A percentile compares a stretch with the other conserved stretches of the same genome.
Evolutionary conservation across 1,140 invertebrate genomes (phyloP).

Genomic region (Zaprionus kolodkinae): DNA sequence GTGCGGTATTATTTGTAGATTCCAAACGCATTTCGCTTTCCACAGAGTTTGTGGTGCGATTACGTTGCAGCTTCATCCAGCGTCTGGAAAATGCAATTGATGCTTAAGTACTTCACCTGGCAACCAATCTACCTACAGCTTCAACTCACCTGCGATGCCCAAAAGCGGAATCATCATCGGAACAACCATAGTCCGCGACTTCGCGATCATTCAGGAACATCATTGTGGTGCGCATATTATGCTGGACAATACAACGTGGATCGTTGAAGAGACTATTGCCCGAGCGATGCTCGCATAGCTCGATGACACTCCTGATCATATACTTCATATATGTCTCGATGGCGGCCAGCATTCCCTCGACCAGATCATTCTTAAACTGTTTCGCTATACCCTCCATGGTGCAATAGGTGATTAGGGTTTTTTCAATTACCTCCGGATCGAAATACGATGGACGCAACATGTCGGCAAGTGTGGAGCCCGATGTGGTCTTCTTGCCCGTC

Average conservation of each 20-base stretch:
- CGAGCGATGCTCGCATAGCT: conserved; percentile 46
- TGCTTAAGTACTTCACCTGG: background rate
- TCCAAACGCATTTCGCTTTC: conserved; percentile 23
- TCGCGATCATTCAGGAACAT: conserved; percentile 53
- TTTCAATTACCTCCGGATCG: conserved; percentile 22
- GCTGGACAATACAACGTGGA: conserved; percentile 19
- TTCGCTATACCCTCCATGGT: background rate
- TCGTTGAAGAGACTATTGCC: conserved; percentile 40
- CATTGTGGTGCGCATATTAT: conserved; percentile 46
- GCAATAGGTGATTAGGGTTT: conserved; percentile 28
- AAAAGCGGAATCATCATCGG: conserved; percentile 44
- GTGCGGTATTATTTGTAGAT: conserved; percentile 47
- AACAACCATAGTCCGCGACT: conserved; percentile 27
- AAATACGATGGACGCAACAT: conserved; percentile 42
- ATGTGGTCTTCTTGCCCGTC: background rate
- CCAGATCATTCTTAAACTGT: background rate
- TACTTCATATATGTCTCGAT: conserved; percentile 56
- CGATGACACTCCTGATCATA: conserved; percentile 12
- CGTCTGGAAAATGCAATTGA: conserved; percentile 18
- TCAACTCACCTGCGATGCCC: conserved; percentile 22
- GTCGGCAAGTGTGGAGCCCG: background rate
- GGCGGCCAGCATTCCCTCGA: conserved; percentile 47
- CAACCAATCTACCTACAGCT: background rate
- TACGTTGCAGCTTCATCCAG: conserved; percentile 32
- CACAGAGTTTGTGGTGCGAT: background rate